Percentiles rank a stretch among this genome's conserved stretches.
Conservation (phyloP, 2,888 invertebrate species). For the Hecatera dysodea region DNA sequence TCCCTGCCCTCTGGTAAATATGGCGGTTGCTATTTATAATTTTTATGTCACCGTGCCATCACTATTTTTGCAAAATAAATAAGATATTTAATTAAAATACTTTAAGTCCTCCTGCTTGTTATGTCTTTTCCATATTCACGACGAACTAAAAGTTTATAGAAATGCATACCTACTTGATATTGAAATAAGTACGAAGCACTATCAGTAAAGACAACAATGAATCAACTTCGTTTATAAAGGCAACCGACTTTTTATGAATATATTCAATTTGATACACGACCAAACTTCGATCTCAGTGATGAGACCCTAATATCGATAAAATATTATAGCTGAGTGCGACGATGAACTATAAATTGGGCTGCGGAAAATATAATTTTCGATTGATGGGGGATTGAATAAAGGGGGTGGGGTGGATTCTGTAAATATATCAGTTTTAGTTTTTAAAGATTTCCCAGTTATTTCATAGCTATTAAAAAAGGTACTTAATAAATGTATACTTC, state of each 20-base stretch:
- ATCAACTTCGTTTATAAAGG: conserved; percentile 69
- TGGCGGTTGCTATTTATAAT: no score
- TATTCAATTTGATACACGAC: conserved; percentile 80
- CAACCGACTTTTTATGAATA: conserved; percentile 76
- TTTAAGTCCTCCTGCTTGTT: background rate
- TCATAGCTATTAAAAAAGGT: background rate
- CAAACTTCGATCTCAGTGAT: conserved; percentile 73
- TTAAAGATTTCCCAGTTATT: background rate
- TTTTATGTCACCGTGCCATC: no score
- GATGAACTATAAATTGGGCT: conserved; percentile 53
- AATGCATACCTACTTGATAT: conserved; percentile 50
- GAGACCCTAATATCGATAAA: conserved; percentile 66
- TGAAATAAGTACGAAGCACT: conserved; percentile 62
- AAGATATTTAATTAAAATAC: no score
- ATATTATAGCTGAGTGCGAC: conserved; percentile 62
- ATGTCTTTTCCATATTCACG: conserved; percentile 1
- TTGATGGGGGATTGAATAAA: conserved; percentile 38
- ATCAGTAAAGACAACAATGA: conserved; percentile 71
- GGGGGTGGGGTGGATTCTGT: conserved; percentile 30
- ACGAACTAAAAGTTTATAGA: conserved; percentile 42
- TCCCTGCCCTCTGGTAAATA: no score
- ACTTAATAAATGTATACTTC: background rate
- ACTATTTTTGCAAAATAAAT: no score
- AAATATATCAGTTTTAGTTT: conserved; percentile 15
- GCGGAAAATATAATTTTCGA: conserved; percentile 51